Evolutionary conservation across 1,140 invertebrate species (phyloP).

Genomic region (Brachionus asplanchnoidis): DNA sequence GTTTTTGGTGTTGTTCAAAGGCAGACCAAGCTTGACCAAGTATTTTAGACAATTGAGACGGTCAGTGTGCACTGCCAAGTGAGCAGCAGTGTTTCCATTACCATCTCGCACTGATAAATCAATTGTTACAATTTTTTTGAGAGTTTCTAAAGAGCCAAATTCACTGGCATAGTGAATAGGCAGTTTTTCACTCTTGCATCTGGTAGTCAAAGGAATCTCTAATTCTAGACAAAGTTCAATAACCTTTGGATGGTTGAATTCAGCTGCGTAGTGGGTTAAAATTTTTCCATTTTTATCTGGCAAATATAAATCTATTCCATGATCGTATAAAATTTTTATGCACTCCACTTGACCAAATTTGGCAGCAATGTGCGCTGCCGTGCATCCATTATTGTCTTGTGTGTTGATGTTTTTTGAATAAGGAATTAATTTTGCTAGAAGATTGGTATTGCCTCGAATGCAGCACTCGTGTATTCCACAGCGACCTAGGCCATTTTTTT

Average conservation of each 20-base stretch:
- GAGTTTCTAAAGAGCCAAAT: neutral
- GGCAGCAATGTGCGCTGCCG: neutral
- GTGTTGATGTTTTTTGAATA: neutral
- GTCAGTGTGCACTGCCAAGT: neutral
- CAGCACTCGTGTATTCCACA: constrained; percentile 33
- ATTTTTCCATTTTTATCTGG: constrained; percentile 17
- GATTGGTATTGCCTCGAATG: constrained; percentile 8
- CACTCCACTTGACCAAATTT: constrained; percentile 19
- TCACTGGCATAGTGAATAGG: constrained; percentile 34
- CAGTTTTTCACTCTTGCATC: constrained; percentile 15
- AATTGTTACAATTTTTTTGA: constrained; percentile 12
- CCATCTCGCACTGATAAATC: neutral
- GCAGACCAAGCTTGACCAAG: neutral
- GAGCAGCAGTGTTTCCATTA: constrained; percentile 11
- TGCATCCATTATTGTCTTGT: neutral
- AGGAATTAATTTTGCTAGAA: neutral
- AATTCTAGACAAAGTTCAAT: constrained; percentile 13
- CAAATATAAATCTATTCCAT: neutral
- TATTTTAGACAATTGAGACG: constrained; percentile 24
- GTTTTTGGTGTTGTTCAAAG: neutral
- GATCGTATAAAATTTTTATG: neutral
- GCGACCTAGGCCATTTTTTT: constrained; percentile 1
- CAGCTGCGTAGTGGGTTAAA: neutral
- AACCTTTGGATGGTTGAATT: neutral
- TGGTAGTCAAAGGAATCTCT: neutral